A percentile compares a stretch with the other conserved stretches of the same genome.
Evolutionary conservation across 2,888 invertebrate species (phyloP).

Genomic region (Philereme transversata): DNA sequence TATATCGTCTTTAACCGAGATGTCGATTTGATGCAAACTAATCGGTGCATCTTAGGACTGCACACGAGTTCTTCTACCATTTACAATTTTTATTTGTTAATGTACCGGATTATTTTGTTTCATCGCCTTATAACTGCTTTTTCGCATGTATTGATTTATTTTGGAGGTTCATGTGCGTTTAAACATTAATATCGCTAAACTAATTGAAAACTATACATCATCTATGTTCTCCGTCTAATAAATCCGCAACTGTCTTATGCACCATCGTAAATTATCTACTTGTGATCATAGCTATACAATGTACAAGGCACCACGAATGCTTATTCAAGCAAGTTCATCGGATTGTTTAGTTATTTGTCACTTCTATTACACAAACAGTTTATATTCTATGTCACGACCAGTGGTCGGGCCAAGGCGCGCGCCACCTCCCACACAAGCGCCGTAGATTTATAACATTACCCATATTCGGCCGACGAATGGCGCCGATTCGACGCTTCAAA

Average conservation of each 20-base stretch:
- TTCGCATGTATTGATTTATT: neutral
- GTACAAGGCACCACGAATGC: slow-evolving; percentile 20
- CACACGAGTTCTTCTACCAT: no score
- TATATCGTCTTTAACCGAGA: slow-evolving; percentile 26
- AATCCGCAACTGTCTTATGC: slow-evolving; percentile 20
- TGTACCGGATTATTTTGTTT: neutral
- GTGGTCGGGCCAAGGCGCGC: slow-evolving; percentile 57
- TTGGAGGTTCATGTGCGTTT: neutral
- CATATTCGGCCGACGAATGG: slow-evolving; percentile 79
- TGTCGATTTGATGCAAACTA: slow-evolving; percentile 25
- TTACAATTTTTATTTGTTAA: no score
- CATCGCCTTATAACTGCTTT: neutral
- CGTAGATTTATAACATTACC: slow-evolving; percentile 82
- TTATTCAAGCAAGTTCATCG: slow-evolving; percentile 31
- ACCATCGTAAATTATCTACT: slow-evolving; percentile 24
- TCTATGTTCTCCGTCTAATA: slow-evolving; percentile 25
- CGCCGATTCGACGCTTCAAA: slow-evolving; percentile 82
- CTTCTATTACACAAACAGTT: slow-evolving; percentile 34
- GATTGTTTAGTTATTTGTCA: slow-evolving; percentile 33
- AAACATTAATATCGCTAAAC: slow-evolving; percentile 1
- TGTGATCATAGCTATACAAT: slow-evolving; percentile 22
- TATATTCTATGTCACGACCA: slow-evolving; percentile 38
- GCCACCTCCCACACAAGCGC: slow-evolving; percentile 60
- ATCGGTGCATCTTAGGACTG: slow-evolving; percentile 10
- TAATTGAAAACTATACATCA: slow-evolving; percentile 20